phyloP scores from a whole-genome alignment of 1,140 invertebrate species.

The Zaprionus davidi region DNA sequence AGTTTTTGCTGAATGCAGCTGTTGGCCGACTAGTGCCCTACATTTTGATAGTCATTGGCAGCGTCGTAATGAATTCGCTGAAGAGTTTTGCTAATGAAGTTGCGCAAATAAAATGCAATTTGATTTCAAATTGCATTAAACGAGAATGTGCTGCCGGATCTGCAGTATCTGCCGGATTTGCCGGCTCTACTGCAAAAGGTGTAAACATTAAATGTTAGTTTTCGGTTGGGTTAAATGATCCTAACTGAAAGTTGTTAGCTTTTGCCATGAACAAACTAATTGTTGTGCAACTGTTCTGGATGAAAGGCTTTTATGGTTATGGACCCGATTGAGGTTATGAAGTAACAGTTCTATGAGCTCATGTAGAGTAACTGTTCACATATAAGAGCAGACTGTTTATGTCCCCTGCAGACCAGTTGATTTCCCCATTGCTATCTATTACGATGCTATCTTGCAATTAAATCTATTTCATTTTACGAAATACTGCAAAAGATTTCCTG shows the following conservation, averaged over 20 bases:
- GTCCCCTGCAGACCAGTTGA: background rate
- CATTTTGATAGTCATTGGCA: slow-evolving; percentile 62
- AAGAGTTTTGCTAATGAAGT: slow-evolving; percentile 79
- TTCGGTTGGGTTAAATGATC: slow-evolving; percentile 22
- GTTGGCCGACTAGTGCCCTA: slow-evolving; percentile 57
- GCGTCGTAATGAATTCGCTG: slow-evolving; percentile 76
- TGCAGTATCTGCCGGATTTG: slow-evolving; percentile 3
- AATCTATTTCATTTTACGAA: background rate
- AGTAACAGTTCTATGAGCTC: background rate
- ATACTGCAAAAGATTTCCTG: background rate
- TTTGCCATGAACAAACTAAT: slow-evolving; percentile 11
- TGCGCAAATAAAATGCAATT: slow-evolving; percentile 74
- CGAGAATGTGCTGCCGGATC: slow-evolving; percentile 38
- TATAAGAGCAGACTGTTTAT: background rate
- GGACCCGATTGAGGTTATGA: background rate
- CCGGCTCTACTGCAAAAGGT: slow-evolving; percentile 5
- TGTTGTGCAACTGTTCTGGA: slow-evolving; percentile 6
- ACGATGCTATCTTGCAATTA: background rate
- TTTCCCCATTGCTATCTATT: background rate
- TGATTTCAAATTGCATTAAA: slow-evolving; percentile 73
- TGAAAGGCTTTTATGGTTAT: slow-evolving; percentile 13
- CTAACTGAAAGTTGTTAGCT: slow-evolving; percentile 34
- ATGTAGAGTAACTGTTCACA: background rate
- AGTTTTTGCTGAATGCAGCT: slow-evolving; percentile 47
- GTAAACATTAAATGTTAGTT: slow-evolving; percentile 20